Conservation (phyloP, 2,888 invertebrate genomes). For the Priocnemis perturbator region DNA sequence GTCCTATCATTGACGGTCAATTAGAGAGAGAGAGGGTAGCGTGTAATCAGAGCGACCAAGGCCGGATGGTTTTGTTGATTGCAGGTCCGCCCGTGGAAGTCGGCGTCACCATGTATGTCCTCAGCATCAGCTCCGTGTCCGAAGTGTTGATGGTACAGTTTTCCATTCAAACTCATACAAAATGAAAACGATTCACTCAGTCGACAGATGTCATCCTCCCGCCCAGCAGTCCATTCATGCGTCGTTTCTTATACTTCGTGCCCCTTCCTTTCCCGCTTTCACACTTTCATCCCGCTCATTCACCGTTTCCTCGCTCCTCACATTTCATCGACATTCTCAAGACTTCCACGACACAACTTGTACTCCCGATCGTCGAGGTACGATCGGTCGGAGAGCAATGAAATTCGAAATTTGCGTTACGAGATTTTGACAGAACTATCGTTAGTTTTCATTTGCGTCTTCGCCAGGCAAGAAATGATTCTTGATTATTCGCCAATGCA, state of each 20-base stretch:
- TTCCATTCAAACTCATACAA: conserved; percentile 66
- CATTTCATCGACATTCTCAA: conserved; percentile 2
- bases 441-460: not conserved
- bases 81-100: conserved; percentile 98
- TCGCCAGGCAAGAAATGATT: not conserved
- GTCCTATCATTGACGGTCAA: too few relatives aligned
- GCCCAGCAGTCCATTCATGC: conserved; percentile 48
- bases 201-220: conserved; percentile 31
- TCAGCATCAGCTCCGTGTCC: conserved; percentile 98
- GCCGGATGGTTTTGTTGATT: conserved; percentile 77
- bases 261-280: not conserved
- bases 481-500: not conserved
- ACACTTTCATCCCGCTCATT: not conserved
- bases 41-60: conserved; percentile 67
- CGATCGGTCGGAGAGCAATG: not conserved
- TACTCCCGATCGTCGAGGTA: not conserved
- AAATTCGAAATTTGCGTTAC: not conserved
- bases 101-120: conserved; percentile 98
- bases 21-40: conserved; percentile 17
- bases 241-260: conserved; percentile 45
- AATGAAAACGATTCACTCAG: conserved; percentile 60
- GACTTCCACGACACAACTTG: not conserved
- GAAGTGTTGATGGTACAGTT: conserved; percentile 96
- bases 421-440: not conserved
- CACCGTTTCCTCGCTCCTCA: conserved; percentile 2